phyloP scores from a whole-genome alignment of 2,113 vertebrate genomes.

The Laticauda laticaudata region DNA sequence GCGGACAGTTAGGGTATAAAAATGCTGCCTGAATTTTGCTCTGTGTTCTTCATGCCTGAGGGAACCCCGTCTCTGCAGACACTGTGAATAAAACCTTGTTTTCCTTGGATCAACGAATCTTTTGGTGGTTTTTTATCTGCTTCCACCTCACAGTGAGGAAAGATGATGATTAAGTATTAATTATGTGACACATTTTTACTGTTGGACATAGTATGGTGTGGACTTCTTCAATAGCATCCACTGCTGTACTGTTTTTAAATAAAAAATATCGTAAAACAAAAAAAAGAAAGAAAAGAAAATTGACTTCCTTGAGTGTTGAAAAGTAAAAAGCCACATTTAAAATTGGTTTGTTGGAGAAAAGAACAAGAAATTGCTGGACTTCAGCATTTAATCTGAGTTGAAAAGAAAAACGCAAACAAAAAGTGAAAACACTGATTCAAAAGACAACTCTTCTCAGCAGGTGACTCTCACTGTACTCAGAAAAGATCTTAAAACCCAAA shows the following conservation, averaged over 20 bases:
- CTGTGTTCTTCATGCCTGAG: no score
- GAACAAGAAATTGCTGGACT: background rate
- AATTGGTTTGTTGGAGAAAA: background rate
- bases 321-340: background rate
- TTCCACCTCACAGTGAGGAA: background rate
- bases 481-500: background rate
- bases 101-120: no score
- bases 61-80: no score
- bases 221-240: background rate
- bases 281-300: background rate
- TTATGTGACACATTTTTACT: background rate
- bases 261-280: background rate
- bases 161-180: background rate
- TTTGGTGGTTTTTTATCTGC: no score
- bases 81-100: no score
- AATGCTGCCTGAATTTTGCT: no score
- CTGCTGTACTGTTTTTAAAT: background rate
- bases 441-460: background rate
- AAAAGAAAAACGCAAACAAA: conserved; percentile 25
- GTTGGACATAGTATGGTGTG: background rate
- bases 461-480: background rate
- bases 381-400: background rate
- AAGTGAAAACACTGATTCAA: background rate
- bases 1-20: no score
- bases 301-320: background rate